Conservation (phyloP, 2,797 vertebrate genomes). For the Pantherophis vulpinus region DNA sequence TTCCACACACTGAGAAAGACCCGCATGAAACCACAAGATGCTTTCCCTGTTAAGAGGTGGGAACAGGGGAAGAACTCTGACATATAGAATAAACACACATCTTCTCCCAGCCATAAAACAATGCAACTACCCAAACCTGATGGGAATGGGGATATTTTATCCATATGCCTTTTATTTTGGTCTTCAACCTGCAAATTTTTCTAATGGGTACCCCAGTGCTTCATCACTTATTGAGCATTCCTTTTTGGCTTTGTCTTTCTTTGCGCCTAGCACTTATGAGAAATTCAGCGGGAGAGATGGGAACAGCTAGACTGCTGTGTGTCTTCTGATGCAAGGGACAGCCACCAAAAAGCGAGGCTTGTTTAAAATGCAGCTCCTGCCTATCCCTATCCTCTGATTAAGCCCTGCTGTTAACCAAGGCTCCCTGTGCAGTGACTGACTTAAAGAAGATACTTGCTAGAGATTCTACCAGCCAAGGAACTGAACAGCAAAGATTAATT, state of each 20-base stretch:
- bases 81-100: background rate
- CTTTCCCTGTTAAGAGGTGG: background rate
- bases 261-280: background rate
- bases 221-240: background rate
- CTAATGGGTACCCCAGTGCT: background rate
- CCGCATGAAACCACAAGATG: background rate
- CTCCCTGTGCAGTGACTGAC: background rate
- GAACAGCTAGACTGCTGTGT: slow-evolving; percentile 5
- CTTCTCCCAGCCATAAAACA: background rate
- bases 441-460: background rate
- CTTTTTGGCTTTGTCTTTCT: background rate
- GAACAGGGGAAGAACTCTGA: background rate
- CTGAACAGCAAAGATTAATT: background rate
- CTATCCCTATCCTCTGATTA: slow-evolving; percentile 26
- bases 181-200: background rate
- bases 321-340: background rate
- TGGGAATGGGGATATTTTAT: too few relatives aligned
- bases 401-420: slow-evolving; percentile 8
- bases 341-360: background rate
- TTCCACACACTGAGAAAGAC: background rate
- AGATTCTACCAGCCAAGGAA: slow-evolving; percentile 19
- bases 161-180: background rate
- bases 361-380: background rate
- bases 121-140: background rate
- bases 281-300: background rate